Evolutionary conservation across 2,797 vertebrate species (phyloP), one percentile per base, ranked within the genome.

Genomic region (Lepus townsendii): DNA sequence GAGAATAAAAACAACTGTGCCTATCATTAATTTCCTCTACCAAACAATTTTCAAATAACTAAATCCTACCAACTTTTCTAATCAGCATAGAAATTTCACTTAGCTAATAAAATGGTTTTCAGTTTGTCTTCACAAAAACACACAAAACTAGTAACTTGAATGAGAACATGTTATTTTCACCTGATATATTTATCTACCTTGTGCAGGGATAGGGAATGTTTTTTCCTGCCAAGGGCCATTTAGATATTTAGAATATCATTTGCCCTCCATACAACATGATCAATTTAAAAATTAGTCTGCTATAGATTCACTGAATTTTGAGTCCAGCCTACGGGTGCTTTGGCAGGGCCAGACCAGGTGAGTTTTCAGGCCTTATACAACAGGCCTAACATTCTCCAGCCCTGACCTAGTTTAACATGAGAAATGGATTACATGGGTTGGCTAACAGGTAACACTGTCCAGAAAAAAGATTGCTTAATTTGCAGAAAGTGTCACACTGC

Each of bases 151-250:
- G 38, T 90, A 87, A 93, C 52, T 92, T 92, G 62, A 96, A 90
- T 76, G 35, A 94, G 60, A 89, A 90, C 94, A 66, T 24, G 11
- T 93, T 80, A 75, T 79, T 95, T 91, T 91, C 71, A 88, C 62
- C 27, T 90, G 66, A 42, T 54, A 52, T 50, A 73, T 91, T 57
- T 82, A 73, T 66, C 63, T 91, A 94, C 84, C 90, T 52, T 88
- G 42, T 27, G 62, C 7, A 57, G 54, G 54, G 4, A 17, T 57
- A 6, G 54, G 14, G 54, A 57, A 57, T 57, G 54, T 57, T 57
- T 57, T 57, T 57, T 57, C 19, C 54, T 57, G 54, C 54, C 54
- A 57, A 57, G 54, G 54, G 14, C 54, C 19, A 16, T 20, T 57
- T 57, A 57, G 54, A 57, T 57, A 57, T 57, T 57, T 57, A 57